Evolutionary conservation across 2,113 vertebrate species (phyloP), one percentile per base, ranked within the genome.

Genomic region (Planiliza haematocheilus): DNA sequence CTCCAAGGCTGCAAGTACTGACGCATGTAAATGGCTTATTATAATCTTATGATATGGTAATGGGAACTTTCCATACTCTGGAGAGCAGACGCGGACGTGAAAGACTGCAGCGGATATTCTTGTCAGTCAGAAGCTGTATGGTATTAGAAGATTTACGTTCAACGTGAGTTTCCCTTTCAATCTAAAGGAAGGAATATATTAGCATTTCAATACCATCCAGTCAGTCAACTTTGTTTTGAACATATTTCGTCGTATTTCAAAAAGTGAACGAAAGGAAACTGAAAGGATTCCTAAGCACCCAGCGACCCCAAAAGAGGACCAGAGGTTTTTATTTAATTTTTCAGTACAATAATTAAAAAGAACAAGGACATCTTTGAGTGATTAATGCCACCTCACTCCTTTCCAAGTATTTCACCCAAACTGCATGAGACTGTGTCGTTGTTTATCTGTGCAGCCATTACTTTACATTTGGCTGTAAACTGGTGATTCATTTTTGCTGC

Each of bases 21-120:
- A 61, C 78, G 70, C 62, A 46, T 60, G 45, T 71, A 70, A 86
- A 85, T 43, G 60, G 74, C 77, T 87, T 78, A 86, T 45, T 66
- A 49, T 85, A 83, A 86, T 83, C 81, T 70, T 55, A 85, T 82
- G 58, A 82, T 78, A 78, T 74, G 84, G 63, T 84, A 85, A 83
- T 83, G 78, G 55, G 51, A 70, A 57, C 36, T 74, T 64, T 73
- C 41, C 42, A 77, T 75, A 64, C 62, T 77, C 55, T 41, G 14
- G 36, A 60, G 50, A 48, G 5, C 14, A 36, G 66, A 18, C 49
- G 37, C 7, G 43, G 52, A 57, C 34, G 18, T 17, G 8, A 56
- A 64, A 66, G 37, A 61, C 45, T 1, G 7, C 24, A 67, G 62
- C 45, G 13, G 34, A 75, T 64, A 51, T 18, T 76, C 8, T 45